Base-by-base conservation (phyloP, 2,113 vertebrate species). In the Serinus canaria region DNA sequence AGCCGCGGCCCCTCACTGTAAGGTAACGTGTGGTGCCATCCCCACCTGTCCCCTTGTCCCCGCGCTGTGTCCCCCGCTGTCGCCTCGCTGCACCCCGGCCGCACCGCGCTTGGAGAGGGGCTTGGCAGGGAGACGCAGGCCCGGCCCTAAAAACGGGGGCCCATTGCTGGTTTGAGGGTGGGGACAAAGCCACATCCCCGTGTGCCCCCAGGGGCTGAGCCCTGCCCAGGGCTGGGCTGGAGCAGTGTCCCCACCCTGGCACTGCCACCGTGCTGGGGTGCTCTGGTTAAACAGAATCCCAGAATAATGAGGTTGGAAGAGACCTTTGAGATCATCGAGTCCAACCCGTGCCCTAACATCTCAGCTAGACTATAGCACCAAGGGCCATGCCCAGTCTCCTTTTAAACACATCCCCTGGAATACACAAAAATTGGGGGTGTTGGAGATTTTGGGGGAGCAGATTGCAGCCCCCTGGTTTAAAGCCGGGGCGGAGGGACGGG, bases 1-100 rank as follows among this genome's bases (percentile, higher is more conserved):
- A 97, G 95, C 37, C 52, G 24, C 98, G 98, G 67, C 91, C 98
- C 84, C 98, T 99, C 95, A 98, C 98, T 3, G 92, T 98, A 95
- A 99, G 98, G 99, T 99, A 97, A 93, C 14, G 39, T 58, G 27
- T 49, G 43, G 73, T 20, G 33, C 72, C 20, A 9, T 43, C 55
- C 60, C 58, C 56, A 11, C 0, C 14, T 72, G 66, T 35, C 33
- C 79, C 60, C n/a, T 21, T 2, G 5, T 72, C 80, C 83, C 58
- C 1, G 17, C 9, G 39, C 62, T 6, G 5, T 33, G 60, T 30
- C 43, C 47, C 72, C 67, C 6, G 68, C 91, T 78, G 28, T 37
- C 3, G 95, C 94, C 91, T 90, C 15, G 83, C 93, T 87, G 76
- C 90, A 35, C 28, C 70, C 52, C 1, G 7, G 70, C 83, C 13